These are phyloP conservation scores for Enoplosus armatus DNA, from an alignment of 2,797 vertebrate genomes.

Conservation along the genomic window DNA sequence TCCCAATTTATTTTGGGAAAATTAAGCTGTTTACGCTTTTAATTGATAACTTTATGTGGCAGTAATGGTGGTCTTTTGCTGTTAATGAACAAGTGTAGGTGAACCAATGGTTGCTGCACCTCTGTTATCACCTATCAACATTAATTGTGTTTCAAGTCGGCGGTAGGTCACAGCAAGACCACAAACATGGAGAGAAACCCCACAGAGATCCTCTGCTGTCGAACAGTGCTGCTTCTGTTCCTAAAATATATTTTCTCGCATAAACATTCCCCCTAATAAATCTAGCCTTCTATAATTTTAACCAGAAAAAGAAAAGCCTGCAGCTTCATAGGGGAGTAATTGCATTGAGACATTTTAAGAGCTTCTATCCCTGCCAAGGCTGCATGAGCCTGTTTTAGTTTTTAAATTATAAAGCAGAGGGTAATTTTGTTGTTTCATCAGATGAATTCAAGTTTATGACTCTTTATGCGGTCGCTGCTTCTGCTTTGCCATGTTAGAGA, in stretches of 20 bases:
- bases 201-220: slow-evolving; percentile 41
- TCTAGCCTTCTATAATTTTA: slow-evolving; percentile 42
- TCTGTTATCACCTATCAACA: slow-evolving; percentile 30
- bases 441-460: slow-evolving; percentile 28
- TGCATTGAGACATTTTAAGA: slow-evolving; percentile 52
- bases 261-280: slow-evolving; percentile 59
- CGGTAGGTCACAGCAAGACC: slow-evolving; percentile 51
- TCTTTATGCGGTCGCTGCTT: slow-evolving; percentile 25
- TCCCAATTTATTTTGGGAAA: slow-evolving; percentile 2
- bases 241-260: slow-evolving; percentile 53
- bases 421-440: slow-evolving; percentile 40
- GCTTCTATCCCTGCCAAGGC: slow-evolving; percentile 39
- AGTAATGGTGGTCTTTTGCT: background rate
- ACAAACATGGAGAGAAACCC: slow-evolving; percentile 48
- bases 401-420: slow-evolving; percentile 25
- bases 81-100: slow-evolving; percentile 9
- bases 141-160: slow-evolving; percentile 57
- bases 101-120: slow-evolving; percentile 7
- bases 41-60: slow-evolving; percentile 20
- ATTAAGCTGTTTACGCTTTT: background rate
- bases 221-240: slow-evolving; percentile 53
- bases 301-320: slow-evolving; percentile 26
- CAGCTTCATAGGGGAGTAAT: slow-evolving; percentile 51
- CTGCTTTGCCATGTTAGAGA: slow-evolving; percentile 4
- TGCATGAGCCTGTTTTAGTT: slow-evolving; percentile 25